Evolutionary conservation across 2,113 vertebrate species (phyloP).

Genomic region (Oncorhynchus keta): DNA sequence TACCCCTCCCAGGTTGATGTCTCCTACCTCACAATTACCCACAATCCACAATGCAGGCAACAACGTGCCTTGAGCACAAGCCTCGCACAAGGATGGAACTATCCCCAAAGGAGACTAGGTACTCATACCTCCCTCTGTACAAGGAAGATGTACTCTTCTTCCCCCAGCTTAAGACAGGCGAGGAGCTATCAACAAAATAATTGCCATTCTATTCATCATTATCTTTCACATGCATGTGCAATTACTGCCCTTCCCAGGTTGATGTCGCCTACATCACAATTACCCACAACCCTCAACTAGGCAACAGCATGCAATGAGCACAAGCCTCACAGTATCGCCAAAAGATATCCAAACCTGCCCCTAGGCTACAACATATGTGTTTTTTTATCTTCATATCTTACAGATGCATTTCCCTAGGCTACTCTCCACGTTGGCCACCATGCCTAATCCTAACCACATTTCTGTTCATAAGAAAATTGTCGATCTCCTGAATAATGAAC

Average conservation of each 20-base stretch:
- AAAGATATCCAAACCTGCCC: background rate
- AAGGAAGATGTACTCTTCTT: too few relatives aligned
- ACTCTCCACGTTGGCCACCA: background rate
- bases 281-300: background rate
- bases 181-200: too few relatives aligned
- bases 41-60: background rate
- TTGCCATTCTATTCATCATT: too few relatives aligned
- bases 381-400: background rate
- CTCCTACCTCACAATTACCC: slow-evolving; percentile 27
- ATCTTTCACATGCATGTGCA: too few relatives aligned
- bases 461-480: slow-evolving; percentile 19
- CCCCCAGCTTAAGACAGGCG: too few relatives aligned
- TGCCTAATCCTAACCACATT: background rate
- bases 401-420: background rate
- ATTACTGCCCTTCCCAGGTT: too few relatives aligned
- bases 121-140: background rate
- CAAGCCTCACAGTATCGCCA: background rate
- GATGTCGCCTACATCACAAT: background rate
- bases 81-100: too few relatives aligned
- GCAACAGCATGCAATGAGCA: too few relatives aligned
- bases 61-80: background rate
- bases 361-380: too few relatives aligned
- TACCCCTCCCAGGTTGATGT: slow-evolving; percentile 28
- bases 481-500: slow-evolving; percentile 16
- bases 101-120: too few relatives aligned